Evolutionary conservation across 2,888 invertebrate species (phyloP).

Genomic region (Macroteleia sp.): DNA sequence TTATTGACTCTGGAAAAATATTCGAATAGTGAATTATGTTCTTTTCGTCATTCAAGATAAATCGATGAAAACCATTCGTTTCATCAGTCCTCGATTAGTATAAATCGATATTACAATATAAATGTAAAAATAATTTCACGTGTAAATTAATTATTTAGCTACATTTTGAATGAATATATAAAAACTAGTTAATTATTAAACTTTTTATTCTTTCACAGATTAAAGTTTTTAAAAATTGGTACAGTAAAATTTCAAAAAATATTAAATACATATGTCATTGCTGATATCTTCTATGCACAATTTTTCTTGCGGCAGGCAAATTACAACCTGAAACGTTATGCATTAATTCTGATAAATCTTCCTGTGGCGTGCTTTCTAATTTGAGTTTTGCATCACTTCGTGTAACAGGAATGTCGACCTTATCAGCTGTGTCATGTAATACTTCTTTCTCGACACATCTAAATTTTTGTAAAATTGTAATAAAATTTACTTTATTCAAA

Average conservation of each 20-base stretch:
- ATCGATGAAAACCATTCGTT: no score
- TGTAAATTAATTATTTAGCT: no score
- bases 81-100: no score
- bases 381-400: constrained; percentile 79
- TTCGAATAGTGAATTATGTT: constrained; percentile 25
- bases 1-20: constrained; percentile 23
- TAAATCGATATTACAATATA: no score
- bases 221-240: no score
- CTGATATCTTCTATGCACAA: constrained; percentile 85
- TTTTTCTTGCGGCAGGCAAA: constrained; percentile 85
- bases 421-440: constrained; percentile 83
- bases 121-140: neutral
- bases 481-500: neutral
- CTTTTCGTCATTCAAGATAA: neutral
- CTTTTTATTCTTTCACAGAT: no score
- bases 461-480: constrained; percentile 8
- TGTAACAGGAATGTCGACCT: constrained; percentile 81
- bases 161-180: no score
- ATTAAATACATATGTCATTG: no score
- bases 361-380: constrained; percentile 76
- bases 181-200: no score
- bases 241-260: no score
- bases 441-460: constrained; percentile 85
- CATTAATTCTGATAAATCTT: constrained; percentile 81
- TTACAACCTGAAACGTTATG: constrained; percentile 85